Conservation (phyloP, 2,797 vertebrate species). For the Pterois miles region DNA sequence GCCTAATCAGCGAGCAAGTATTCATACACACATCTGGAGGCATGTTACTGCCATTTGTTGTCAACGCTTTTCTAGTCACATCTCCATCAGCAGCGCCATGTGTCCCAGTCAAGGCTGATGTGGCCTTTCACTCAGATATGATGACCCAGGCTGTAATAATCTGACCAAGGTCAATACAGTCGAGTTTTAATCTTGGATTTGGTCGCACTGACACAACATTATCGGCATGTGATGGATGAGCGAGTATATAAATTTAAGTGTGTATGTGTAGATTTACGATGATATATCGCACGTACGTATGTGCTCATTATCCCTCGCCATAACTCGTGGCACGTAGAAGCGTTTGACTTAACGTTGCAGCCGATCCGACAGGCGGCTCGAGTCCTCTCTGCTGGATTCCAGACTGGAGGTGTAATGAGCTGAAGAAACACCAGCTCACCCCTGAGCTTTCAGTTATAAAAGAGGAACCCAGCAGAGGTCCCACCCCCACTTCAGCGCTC, state of each 20-base stretch:
- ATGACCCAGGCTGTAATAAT: constrained; percentile 5
- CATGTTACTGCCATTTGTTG: not conserved
- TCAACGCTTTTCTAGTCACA: not conserved
- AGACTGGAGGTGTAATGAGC: not conserved
- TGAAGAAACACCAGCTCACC: not conserved
- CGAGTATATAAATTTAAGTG: not conserved
- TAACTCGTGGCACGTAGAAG: not conserved
- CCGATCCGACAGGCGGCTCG: not conserved
- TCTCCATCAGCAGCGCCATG: not conserved
- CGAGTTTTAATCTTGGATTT: constrained; percentile 27
- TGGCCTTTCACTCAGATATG: constrained; percentile 11
- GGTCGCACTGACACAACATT: not conserved
- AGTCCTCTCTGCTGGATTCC: not conserved
- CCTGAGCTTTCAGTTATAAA: not conserved
- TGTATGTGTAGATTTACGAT: not conserved
- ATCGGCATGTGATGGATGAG: not conserved
- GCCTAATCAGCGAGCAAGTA: not conserved
- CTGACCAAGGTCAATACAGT: constrained; percentile 6
- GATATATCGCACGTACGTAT: not conserved
- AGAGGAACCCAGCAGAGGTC: not conserved
- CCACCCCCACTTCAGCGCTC: not conserved
- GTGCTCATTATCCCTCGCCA: not conserved
- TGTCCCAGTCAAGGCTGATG: not conserved
- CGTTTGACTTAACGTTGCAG: not conserved
- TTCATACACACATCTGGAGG: constrained; percentile 6